Conservation (phyloP, 2,888 invertebrate genomes). For the Masnerella sp. region DNA sequence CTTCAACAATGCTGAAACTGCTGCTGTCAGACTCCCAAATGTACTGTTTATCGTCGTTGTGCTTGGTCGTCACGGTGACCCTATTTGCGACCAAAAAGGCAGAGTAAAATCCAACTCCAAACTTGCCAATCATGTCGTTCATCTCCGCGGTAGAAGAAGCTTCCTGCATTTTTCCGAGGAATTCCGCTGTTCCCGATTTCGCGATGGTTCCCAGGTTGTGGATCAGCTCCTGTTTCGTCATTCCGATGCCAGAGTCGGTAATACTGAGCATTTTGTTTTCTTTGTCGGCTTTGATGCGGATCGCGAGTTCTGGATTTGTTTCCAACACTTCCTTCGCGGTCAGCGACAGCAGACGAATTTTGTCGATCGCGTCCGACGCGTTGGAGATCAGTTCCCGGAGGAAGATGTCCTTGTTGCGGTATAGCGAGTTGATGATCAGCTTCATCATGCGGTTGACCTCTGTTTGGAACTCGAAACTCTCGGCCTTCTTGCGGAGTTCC, state of each 20-base stretch:
- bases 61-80: constrained; percentile 96
- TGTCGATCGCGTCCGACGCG: constrained; percentile 99
- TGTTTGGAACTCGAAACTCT: constrained; percentile 95
- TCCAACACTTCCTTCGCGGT: constrained; percentile 90
- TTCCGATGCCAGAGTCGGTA: constrained; percentile 97
- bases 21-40: constrained; percentile 99
- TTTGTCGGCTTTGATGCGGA: constrained; percentile 90
- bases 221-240: constrained; percentile 95
- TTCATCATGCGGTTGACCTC: constrained; percentile 99
- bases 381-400: constrained; percentile 98
- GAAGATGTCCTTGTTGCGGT: constrained; percentile 99
- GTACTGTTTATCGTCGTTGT: constrained; percentile 95
- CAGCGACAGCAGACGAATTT: constrained; percentile 94
- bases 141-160: constrained; percentile 82
- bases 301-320: constrained; percentile 88
- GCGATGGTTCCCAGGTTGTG: constrained; percentile 99
- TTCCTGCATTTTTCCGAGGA: constrained; percentile 93
- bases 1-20: constrained; percentile 92
- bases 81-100: constrained; percentile 96
- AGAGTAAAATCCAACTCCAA: constrained; percentile 99
- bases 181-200: constrained; percentile 98
- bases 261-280: constrained; percentile 94
- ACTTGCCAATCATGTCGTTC: constrained; percentile 99
- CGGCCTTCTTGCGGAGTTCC: constrained; percentile 92
- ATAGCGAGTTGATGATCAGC: constrained; percentile 99